Base-by-base conservation (phyloP, 2,797 vertebrate species). In the Rhyacichthys aspro region DNA sequence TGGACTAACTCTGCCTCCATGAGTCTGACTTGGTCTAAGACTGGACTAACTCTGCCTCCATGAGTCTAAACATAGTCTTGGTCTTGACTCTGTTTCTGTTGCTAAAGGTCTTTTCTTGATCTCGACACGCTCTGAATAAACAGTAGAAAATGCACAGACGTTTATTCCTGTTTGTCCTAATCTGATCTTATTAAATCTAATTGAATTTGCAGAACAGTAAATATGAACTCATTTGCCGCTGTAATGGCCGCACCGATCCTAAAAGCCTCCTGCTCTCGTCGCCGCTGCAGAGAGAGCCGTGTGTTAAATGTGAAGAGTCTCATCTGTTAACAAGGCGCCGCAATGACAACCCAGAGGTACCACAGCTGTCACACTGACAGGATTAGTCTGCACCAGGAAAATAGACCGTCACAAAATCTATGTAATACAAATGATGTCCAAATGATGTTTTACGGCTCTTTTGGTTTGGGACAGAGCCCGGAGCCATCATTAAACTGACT, bases 401-500 rank as follows among this genome's bases (percentile, higher is more conserved):
- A 52, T 38, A 52, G 34, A 18, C 49, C 16, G 11, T 8, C 2
- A 10, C 47, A 36, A 49, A 49, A 49, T 34, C 4, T 17, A 17
- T 49, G 34, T 49, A 49, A 49, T 49, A 10, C 32, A 34, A 11
- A 17, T 34, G 32, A 34, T 49, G 47, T 49, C 47, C 47, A 11
- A 49, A 49, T 14, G 33, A 49, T 10, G n/a, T 11, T 15, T 32
- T 36, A n/a, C n/a, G 32, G 28, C 47, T 49, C 47, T 15, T 15
- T 10, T 9, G 9, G 23, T 28, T 28, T 28, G 23, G 23, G 23
- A 28, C 23, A 28, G 23, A 28, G 47, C 47, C 15, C 10, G 32
- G 28, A 16, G 47, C 32, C 16, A 32, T 49, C 33, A 49, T 32
- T 9, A 5, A 3, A 36, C 47, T 7, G 47, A 16, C n/a, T 11